Evolutionary conservation across 2,888 invertebrate species (phyloP), one percentile per base, ranked within the genome.

Genomic region (Eupithecia tripunctaria): DNA sequence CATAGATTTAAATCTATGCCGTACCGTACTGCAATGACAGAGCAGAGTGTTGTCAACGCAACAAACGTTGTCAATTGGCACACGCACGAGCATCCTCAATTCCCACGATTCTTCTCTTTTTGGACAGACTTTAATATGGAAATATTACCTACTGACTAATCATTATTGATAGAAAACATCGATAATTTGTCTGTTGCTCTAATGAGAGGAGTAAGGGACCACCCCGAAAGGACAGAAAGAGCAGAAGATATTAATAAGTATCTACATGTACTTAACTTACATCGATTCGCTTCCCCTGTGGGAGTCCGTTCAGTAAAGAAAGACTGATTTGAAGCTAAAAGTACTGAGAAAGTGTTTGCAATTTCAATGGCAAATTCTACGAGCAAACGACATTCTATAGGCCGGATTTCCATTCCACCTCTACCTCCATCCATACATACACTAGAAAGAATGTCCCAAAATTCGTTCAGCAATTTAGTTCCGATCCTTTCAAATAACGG

Each of bases 331-430:
- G 84, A 86, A 84, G 84, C 80, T 80, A 72, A 72, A 75, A 84
- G 82, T 80, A 88, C 88, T 88, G 86, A 87, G 2, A 74, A 70
- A 75, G 76, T 81, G 92, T 93, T 94, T 91, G 90, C 92, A n/a
- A 93, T 93, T 93, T 94, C 93, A 92, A 93, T 91, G 87, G 91
- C 85, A 82, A 87, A 86, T 92, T 92, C 92, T 87, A 89, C 89
- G 91, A 91, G 91, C 83, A 82, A 82, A 51, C 86, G 86, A 82
- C 89, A 84, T 87, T 89, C 91, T 91, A 93, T 92, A 65, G 69
- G 47, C 38, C 51, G 56, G 43, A 75, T 70, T 73, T 25, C 5
- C 68, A 67, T 14, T 71, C 67, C 47, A n/a, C n/a, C n/a, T n/a
- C n/a, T n/a, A n/a, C n/a, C n/a, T n/a, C n/a, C n/a, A n/a, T n/a